These are phyloP conservation scores for Synodontis membranacea DNA, from an alignment of 2,113 vertebrate genomes.

Conservation along the genomic window DNA sequence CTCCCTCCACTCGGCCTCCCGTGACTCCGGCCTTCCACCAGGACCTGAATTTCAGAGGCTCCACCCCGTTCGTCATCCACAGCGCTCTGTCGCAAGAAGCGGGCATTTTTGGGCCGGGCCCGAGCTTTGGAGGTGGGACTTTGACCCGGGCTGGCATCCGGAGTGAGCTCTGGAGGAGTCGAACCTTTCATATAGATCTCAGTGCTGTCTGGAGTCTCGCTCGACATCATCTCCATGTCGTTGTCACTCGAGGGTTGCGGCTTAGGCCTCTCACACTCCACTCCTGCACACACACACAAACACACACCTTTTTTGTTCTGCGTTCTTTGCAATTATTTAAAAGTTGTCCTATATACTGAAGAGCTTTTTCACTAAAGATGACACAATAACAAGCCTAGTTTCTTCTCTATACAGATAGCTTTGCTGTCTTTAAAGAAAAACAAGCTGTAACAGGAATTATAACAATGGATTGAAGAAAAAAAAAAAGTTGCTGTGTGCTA, in stretches of 20 bases:
- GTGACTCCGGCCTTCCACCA: conserved; percentile 70
- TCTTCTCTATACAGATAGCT: background rate
- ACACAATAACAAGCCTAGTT: background rate
- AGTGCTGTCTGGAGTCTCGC: conserved; percentile 87
- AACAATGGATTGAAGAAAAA: no score
- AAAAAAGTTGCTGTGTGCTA: no score
- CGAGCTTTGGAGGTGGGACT: conserved; percentile 76
- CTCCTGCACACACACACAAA: conserved; percentile 70
- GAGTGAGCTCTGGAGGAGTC: conserved; percentile 85
- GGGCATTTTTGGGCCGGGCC: conserved; percentile 82
- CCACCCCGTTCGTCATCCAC: conserved; percentile 81
- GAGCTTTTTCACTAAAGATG: background rate
- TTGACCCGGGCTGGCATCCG: conserved; percentile 84
- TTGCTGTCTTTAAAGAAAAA: no score
- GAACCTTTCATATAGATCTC: conserved; percentile 92
- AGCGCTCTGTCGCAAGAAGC: conserved; percentile 87
- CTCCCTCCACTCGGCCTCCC: conserved; percentile 53
- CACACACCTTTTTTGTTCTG: background rate
- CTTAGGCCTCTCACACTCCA: conserved; percentile 91
- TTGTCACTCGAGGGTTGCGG: conserved; percentile 85
- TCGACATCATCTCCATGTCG: conserved; percentile 87
- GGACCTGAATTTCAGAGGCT: conserved; percentile 72
- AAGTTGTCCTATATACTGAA: background rate
- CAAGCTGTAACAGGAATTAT: no score
- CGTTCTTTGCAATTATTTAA: background rate